Evolutionary conservation across 1,140 invertebrate genomes (phyloP).

Genomic region (Andrena cerasifolii): DNA sequence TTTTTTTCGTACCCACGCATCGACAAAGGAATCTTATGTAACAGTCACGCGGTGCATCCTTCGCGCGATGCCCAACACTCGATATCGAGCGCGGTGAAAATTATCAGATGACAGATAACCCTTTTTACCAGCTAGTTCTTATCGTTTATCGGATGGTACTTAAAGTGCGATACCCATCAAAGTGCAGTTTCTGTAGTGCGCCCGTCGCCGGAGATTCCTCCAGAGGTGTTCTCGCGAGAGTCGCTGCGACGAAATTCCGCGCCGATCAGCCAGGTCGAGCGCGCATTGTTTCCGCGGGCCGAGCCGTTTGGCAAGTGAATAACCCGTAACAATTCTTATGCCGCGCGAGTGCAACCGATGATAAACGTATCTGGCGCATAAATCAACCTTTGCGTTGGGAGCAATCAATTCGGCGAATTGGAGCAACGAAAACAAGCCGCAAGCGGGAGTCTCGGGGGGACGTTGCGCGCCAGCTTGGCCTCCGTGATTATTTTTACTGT

Average conservation of each 20-base stretch:
- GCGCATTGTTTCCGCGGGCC: conserved; percentile 2
- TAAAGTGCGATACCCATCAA: conserved; percentile 42
- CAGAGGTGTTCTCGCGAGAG: neutral
- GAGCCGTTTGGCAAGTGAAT: conserved; percentile 5
- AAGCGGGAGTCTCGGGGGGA: neutral
- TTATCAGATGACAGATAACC: conserved; percentile 44
- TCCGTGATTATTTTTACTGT: conserved; percentile 8
- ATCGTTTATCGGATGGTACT: conserved; percentile 57
- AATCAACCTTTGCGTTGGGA: conserved; percentile 33
- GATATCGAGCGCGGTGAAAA: conserved; percentile 33
- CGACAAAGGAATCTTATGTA: conserved; percentile 9
- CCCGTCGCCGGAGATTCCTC: neutral
- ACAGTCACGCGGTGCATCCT: neutral
- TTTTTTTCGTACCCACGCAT: too few species aligned
- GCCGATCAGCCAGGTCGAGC: conserved; percentile 29
- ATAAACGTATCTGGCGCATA: conserved; percentile 47
- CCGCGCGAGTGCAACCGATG: conserved; percentile 42
- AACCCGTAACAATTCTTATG: conserved; percentile 17
- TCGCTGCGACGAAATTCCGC: neutral
- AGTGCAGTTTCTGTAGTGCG: conserved; percentile 37
- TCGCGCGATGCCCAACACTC: neutral
- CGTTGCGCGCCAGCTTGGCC: neutral
- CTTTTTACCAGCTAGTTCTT: conserved; percentile 41
- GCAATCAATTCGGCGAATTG: conserved; percentile 18
- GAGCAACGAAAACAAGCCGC: conserved; percentile 27